Evolutionary conservation across 2,888 invertebrate species (phyloP).

Genomic region (Sinohyriopsis cumingii): DNA sequence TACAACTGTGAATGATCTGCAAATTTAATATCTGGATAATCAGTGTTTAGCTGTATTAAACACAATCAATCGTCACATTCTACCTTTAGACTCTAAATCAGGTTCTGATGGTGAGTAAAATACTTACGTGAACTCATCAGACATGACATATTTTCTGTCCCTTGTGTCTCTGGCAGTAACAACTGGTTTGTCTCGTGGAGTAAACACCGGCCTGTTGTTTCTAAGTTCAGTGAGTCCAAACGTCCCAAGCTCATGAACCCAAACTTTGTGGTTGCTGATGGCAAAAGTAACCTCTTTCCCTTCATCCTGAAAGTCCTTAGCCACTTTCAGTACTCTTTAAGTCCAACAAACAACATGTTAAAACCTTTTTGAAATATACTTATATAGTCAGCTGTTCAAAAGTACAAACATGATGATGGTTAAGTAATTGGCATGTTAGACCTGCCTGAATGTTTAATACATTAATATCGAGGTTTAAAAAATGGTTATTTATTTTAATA

Average conservation of each 20-base stretch:
- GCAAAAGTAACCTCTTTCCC: constrained; percentile 83
- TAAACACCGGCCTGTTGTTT: constrained; percentile 90
- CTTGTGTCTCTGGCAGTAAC: constrained; percentile 58
- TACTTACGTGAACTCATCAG: constrained; percentile 88
- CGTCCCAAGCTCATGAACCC: constrained; percentile 94
- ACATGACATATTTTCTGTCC: constrained; percentile 88
- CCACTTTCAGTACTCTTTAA: constrained; percentile 87
- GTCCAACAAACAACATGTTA: not conserved
- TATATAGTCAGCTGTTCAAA: not conserved
- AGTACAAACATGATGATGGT: too few relatives aligned
- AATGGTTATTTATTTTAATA: too few relatives aligned
- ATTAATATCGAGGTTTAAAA: too few relatives aligned
- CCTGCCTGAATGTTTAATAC: too few relatives aligned
- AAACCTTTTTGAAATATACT: not conserved
- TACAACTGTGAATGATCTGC: too few relatives aligned
- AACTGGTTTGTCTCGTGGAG: constrained; percentile 84
- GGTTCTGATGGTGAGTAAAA: not conserved
- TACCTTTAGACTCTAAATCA: too few relatives aligned
- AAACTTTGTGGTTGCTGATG: constrained; percentile 92
- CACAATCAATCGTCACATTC: too few relatives aligned
- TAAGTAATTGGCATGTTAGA: too few relatives aligned
- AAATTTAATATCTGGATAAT: too few relatives aligned
- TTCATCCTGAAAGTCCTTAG: constrained; percentile 78
- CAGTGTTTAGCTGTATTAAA: too few relatives aligned
- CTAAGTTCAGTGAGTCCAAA: constrained; percentile 88